phyloP scores from a whole-genome alignment of 2,888 invertebrate genomes.

The Athrips mouffetella region DNA sequence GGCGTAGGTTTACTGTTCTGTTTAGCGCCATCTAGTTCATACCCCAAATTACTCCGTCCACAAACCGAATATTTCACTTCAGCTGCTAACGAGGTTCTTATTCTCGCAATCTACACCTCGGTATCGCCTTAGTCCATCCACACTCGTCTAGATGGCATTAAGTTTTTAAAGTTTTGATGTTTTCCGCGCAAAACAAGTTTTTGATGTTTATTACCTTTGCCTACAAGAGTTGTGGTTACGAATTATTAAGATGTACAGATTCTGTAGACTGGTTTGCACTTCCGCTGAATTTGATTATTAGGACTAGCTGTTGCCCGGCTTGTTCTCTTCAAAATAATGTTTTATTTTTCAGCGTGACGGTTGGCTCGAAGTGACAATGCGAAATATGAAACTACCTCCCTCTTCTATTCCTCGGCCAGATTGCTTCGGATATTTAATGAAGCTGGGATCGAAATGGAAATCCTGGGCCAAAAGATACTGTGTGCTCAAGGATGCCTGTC shows the following conservation, averaged over 20 bases:
- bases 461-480: constrained; percentile 96
- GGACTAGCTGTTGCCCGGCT: too few relatives aligned
- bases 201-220: constrained; percentile 14
- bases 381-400: constrained; percentile 89
- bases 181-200: constrained; percentile 13
- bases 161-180: too few relatives aligned
- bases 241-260: constrained; percentile 1
- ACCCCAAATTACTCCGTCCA: too few relatives aligned
- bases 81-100: too few relatives aligned
- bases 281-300: constrained; percentile 14
- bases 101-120: too few relatives aligned
- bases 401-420: constrained; percentile 89
- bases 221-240: constrained; percentile 16
- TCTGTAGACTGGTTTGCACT: constrained; percentile 14
- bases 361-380: constrained; percentile 82
- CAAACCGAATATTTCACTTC: too few relatives aligned
- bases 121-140: too few relatives aligned
- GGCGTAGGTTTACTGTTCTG: too few relatives aligned
- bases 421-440: constrained; percentile 95
- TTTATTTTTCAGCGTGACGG: constrained; percentile 58
- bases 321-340: too few relatives aligned
- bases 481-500: constrained; percentile 95
- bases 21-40: too few relatives aligned
- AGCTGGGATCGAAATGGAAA: constrained; percentile 90
- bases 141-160: too few relatives aligned